Base-by-base conservation (phyloP, 1,140 invertebrate species). In the Lysiphlebus fabarum region DNA sequence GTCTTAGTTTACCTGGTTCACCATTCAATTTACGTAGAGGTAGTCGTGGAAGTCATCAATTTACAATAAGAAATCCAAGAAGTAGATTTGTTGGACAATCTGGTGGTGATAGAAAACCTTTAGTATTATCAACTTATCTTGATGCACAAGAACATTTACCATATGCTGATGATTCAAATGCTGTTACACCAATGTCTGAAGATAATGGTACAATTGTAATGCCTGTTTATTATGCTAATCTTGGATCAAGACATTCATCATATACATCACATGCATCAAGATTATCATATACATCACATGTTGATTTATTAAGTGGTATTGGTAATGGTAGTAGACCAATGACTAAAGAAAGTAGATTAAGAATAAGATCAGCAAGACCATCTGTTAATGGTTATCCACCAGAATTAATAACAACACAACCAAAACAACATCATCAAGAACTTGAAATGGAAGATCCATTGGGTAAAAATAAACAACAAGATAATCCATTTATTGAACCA, bases 101-200 rank as follows among this genome's bases (percentile, higher is more conserved):
- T 12, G 88, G 90, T 63, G 88, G 89, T 49, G 94, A 96, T 77
- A 86, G 92, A 61, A 96, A 96, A 75, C 95, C 95, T 5, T 82
- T 98, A 58, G 94, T 98, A 45, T 82, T 96, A 53, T 95, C 93
- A 67, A 95, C 92, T 53, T 96, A 95, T 82, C 83, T 96, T 71
- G 95, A 98, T 76, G 94, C 93, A 57, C 91, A 96, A 77, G 93
- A 96, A 81, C 93, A 97, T 78, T 85, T 98, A 69, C 96, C 96
- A 11, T 98, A 95, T 77, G 95, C 95, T 34, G 96, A 98, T 76
- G 95, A 98, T 77, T 97, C 94, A 48, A 95, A 95, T 71, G 96
- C 95, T 51, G 95, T 97, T 4, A 98, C 95, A 47, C 96, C 96
- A 10, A 96, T 96, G 91, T 96, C 93, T 53, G 96, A 98, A 82